A percentile compares a stretch with the other conserved stretches of the same genome.
Conservation (phyloP, 2,113 vertebrate species). For the Passer domesticus region DNA sequence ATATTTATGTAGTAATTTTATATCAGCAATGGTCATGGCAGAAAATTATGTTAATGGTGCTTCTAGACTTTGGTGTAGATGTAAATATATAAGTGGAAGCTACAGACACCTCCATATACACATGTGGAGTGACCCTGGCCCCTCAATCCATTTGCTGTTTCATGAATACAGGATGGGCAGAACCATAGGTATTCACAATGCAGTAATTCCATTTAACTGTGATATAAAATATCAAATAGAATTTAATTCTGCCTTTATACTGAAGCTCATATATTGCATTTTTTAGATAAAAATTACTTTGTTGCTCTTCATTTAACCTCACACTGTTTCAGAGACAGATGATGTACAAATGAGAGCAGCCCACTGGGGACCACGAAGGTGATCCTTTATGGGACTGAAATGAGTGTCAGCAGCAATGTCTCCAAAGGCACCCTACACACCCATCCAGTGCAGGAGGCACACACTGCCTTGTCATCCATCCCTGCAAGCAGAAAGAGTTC, state of each 20-base stretch:
- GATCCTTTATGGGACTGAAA: not conserved
- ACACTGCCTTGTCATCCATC: too few species aligned
- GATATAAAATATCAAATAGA: not conserved
- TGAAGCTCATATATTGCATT: not conserved
- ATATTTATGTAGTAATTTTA: not conserved
- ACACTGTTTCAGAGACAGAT: not conserved
- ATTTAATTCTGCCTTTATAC: not conserved
- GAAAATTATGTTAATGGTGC: not conserved
- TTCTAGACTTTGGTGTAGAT: not conserved
- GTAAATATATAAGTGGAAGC: fast-evolving
- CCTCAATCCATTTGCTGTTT: not conserved
- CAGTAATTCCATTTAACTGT: not conserved
- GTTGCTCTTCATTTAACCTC: fast-evolving
- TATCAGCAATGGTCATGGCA: not conserved
- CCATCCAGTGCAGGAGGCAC: not conserved
- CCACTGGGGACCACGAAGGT: fast-evolving
- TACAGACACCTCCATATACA: fast-evolving
- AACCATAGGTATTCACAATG: not conserved
- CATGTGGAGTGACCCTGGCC: not conserved
- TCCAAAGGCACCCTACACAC: not conserved
- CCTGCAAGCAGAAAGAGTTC: fast-evolving
- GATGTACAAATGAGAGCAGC: not conserved
- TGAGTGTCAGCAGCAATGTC: not conserved
- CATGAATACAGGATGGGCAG: fast-evolving
- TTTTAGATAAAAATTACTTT: not conserved